These are phyloP conservation scores for Lepidothrix coronata DNA, from an alignment of 2,113 vertebrate species.

Conservation along the genomic window DNA sequence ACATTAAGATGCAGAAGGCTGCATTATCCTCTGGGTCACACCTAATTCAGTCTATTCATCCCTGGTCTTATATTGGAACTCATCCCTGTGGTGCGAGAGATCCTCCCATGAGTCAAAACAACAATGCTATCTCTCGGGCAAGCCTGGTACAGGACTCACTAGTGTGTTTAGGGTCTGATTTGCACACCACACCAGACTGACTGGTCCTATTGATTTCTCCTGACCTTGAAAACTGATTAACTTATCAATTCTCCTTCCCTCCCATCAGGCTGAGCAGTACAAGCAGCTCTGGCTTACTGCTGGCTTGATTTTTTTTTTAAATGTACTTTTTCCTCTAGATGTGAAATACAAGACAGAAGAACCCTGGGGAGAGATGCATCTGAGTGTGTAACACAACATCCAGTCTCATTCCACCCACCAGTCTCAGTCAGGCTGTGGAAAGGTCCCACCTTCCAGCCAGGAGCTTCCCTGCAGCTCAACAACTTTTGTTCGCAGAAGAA, in stretches of 20 bases:
- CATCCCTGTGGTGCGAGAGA: not conserved
- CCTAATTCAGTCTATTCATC: constrained; percentile 46
- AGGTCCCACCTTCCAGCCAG: constrained; percentile 14
- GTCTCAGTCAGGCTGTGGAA: not conserved
- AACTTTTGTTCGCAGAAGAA: constrained; percentile 22
- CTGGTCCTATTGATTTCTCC: not conserved
- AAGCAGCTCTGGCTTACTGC: not conserved
- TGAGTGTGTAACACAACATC: not conserved
- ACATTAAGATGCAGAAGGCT: constrained; percentile 30
- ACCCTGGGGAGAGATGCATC: not conserved
- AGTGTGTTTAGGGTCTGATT: not conserved
- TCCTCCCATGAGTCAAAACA: constrained; percentile 24
- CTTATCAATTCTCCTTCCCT: not conserved
- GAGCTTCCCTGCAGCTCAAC: not conserved
- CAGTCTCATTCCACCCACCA: not conserved
- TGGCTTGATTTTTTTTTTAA: not conserved
- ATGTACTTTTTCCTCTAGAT: not conserved
- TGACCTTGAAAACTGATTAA: not conserved
- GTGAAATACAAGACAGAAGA: not conserved
- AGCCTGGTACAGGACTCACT: not conserved
- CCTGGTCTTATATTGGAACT: not conserved
- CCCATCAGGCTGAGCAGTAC: not conserved
- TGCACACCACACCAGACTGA: not conserved
- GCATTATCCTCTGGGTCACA: constrained; percentile 54
- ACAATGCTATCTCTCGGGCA: not conserved